Evolutionary conservation across 2,888 invertebrate genomes (phyloP).

Genomic region (Ophioninae sp.): DNA sequence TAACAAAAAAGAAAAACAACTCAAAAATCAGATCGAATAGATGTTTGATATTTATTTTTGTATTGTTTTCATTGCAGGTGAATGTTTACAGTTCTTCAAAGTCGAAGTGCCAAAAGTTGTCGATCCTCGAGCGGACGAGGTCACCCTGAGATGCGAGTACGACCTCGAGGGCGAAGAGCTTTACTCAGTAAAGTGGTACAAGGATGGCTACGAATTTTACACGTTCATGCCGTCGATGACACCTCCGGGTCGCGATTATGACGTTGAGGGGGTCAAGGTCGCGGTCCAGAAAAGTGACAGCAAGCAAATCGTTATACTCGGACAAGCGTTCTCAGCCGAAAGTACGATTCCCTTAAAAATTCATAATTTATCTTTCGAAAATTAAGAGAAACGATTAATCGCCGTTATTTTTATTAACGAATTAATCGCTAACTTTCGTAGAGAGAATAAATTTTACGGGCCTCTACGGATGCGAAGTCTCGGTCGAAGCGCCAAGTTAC

Average conservation of each 20-base stretch:
- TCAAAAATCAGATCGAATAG: background rate
- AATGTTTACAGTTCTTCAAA: constrained; percentile 67
- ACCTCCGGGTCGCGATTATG: constrained; percentile 68
- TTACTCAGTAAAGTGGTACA: constrained; percentile 79
- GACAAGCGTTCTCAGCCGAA: constrained; percentile 67
- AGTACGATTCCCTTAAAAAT: constrained; percentile 64
- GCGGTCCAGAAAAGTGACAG: constrained; percentile 74
- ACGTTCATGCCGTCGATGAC: constrained; percentile 73
- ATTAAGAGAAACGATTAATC: background rate
- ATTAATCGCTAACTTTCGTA: background rate
- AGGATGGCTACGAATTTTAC: constrained; percentile 75
- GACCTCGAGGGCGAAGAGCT: constrained; percentile 74
- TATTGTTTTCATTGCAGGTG: constrained; percentile 66
- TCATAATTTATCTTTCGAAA: background rate
- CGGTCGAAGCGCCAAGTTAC: constrained; percentile 75
- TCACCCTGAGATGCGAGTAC: constrained; percentile 75
- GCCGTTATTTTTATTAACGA: background rate
- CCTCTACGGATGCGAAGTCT: constrained; percentile 77
- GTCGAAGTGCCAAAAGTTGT: constrained; percentile 75
- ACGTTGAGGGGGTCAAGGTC: constrained; percentile 72
- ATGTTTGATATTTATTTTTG: background rate
- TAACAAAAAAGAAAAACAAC: too few species aligned
- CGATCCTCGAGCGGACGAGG: constrained; percentile 75
- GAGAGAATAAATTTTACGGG: constrained; percentile 70
- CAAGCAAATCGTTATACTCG: constrained; percentile 72